Base-by-base conservation (phyloP, 2,797 vertebrate species). In the Darevskia nairensis region DNA sequence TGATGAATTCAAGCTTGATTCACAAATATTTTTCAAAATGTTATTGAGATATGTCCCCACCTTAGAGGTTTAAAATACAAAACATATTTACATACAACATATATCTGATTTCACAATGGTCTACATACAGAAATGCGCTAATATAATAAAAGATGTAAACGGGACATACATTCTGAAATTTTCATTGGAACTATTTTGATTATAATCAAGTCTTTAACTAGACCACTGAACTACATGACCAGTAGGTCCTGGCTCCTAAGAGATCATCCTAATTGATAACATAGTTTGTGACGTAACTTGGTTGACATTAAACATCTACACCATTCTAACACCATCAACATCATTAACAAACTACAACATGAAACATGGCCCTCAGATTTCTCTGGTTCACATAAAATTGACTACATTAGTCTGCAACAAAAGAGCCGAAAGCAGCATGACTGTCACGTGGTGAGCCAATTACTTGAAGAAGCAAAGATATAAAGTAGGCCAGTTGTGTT, bases 381-480 rank as follows among this genome's bases (percentile, higher is more conserved):
- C 66, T 86, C 39, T 10, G 85, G 79, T 91, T 83, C 90, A 89
- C 71, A 83, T 2, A 90, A 89, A 64, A 35, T 7, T 0, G 80
- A 4, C 85, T 6, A 87, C 29, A 41, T 87, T 41, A 61, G 82
- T 72, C 82, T 77, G 85, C 25, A 77, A 89, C 85, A 94, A 41
- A 91, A 93, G 94, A 96, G 84, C 82, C 89, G 89, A 85, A 93
- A 94, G 96, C 96, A 93, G 95, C 87, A 92, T 92, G 92, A 92
- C 94, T 94, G 94, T 93, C 94, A 93, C 23, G 90, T 50, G 39
- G 69, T 78, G 90, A 94, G 89, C 93, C 90, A 86, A 35, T 32
- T 76, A 84, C 90, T 96, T 96, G 96, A 95, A 93, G 95, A 95
- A 96, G 94, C 95, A 96, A 95, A 91, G 92, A 76, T 87, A 68